A percentile compares a stretch with the other conserved stretches of the same genome.
Evolutionary conservation across 2,797 vertebrate genomes (phyloP).

Genomic region (Coranthus polyacanthus): DNA sequence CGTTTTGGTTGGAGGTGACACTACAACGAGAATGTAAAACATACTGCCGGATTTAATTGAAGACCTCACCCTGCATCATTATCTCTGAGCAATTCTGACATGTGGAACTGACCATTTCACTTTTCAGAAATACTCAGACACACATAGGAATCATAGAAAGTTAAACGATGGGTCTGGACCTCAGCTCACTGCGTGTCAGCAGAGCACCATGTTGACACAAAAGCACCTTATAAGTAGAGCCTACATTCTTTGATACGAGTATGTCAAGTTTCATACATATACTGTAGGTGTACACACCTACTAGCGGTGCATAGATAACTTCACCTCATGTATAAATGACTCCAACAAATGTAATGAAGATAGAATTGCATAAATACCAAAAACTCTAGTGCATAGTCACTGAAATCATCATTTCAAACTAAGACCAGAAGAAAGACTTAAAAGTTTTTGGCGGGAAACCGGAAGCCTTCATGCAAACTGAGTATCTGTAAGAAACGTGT

Average conservation of each 20-base stretch:
- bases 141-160: slow-evolving; percentile 15
- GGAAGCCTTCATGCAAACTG: slow-evolving; percentile 44
- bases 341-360: slow-evolving; percentile 61
- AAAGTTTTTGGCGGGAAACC: slow-evolving; percentile 47
- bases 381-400: slow-evolving; percentile 81
- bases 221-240: slow-evolving; percentile 64
- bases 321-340: slow-evolving; percentile 59
- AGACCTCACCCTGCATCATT: not conserved
- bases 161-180: slow-evolving; percentile 32
- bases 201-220: slow-evolving; percentile 53
- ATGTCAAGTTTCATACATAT: slow-evolving; percentile 60
- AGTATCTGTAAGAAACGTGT: no score
- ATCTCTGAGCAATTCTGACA: no score
- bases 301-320: slow-evolving; percentile 74
- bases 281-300: slow-evolving; percentile 62
- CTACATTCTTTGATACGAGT: slow-evolving; percentile 73
- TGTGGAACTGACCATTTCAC: slow-evolving; percentile 12
- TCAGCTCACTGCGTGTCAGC: slow-evolving; percentile 42
- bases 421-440: slow-evolving; percentile 49
- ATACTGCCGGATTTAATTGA: not conserved
- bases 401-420: slow-evolving; percentile 55
- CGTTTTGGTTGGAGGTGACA: not conserved
- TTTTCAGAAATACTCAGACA: not conserved
- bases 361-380: slow-evolving; percentile 82
- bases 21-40: not conserved